Conservation (phyloP, 2,113 vertebrate species). For the Stercorarius parasiticus region DNA sequence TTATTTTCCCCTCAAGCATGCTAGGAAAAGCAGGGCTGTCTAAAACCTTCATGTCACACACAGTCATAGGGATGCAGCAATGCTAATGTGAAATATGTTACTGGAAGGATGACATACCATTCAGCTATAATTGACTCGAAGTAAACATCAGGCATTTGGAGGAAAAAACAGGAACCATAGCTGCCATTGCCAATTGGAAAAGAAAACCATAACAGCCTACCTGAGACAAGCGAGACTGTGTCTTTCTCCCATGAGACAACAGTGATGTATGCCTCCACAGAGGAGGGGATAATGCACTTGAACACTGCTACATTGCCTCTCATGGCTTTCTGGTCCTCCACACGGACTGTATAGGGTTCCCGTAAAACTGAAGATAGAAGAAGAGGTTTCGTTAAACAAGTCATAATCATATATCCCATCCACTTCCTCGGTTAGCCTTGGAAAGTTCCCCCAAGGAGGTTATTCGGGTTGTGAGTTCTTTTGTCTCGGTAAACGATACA, state of each 20-base stretch:
- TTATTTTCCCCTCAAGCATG: neutral
- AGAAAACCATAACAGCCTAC: slow-evolving; percentile 72
- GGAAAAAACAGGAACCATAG: neutral
- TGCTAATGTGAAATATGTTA: neutral
- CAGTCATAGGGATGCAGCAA: neutral
- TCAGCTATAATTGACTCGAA: neutral
- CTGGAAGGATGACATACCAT: neutral
- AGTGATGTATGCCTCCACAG: slow-evolving; percentile 96
- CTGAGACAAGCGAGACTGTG: slow-evolving; percentile 98
- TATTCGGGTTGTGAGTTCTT: neutral
- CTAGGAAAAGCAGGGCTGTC: neutral
- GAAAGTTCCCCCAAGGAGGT: neutral
- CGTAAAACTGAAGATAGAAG: slow-evolving; percentile 84
- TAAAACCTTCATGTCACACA: neutral
- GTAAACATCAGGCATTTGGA: neutral
- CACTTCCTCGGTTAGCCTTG: accelerated
- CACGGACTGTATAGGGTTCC: slow-evolving; percentile 98
- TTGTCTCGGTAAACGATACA: neutral
- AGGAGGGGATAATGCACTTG: slow-evolving; percentile 99
- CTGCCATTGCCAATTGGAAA: neutral
- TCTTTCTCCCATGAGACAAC: slow-evolving; percentile 99
- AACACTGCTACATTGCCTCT: slow-evolving; percentile 99
- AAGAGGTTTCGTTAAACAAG: neutral
- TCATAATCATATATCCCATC: neutral
- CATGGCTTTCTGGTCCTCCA: slow-evolving; percentile 99